Conservation (phyloP, 2,888 invertebrate genomes). For the Conistra vaccinii region DNA sequence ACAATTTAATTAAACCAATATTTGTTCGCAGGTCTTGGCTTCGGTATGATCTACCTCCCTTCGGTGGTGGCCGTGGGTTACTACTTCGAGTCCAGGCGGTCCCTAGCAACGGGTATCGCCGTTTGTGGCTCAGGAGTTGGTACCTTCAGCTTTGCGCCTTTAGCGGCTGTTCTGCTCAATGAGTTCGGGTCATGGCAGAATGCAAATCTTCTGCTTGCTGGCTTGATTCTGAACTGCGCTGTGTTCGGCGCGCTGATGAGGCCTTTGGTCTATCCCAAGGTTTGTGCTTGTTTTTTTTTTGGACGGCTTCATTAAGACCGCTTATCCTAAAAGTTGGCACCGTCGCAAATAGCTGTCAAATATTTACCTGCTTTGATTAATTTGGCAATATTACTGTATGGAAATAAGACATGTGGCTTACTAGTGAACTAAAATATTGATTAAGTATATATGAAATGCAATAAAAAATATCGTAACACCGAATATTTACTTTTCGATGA, state of each 20-base stretch:
- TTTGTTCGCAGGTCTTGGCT: slow-evolving; percentile 94
- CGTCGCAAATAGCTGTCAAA: no score
- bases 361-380: no score
- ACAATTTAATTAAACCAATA: slow-evolving; percentile 1
- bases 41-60: slow-evolving; percentile 98
- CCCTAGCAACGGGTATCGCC: slow-evolving; percentile 98
- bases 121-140: slow-evolving; percentile 98
- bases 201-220: slow-evolving; percentile 97
- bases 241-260: slow-evolving; percentile 96
- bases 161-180: slow-evolving; percentile 95
- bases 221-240: slow-evolving; percentile 97
- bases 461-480: no score
- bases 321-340: no score
- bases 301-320: neutral
- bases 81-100: slow-evolving; percentile 98
- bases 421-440: no score
- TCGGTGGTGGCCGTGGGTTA: slow-evolving; percentile 99
- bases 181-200: slow-evolving; percentile 96
- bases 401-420: no score
- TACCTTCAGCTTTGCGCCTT: slow-evolving; percentile 98
- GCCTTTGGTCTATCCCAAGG: slow-evolving; percentile 94
- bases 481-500: no score
- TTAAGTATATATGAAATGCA: no score
- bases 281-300: slow-evolving; percentile 65
- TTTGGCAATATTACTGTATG: no score